These are phyloP conservation scores for Benitochromis conjunctus DNA, from an alignment of 2,113 vertebrate genomes.

Conservation along the genomic window DNA sequence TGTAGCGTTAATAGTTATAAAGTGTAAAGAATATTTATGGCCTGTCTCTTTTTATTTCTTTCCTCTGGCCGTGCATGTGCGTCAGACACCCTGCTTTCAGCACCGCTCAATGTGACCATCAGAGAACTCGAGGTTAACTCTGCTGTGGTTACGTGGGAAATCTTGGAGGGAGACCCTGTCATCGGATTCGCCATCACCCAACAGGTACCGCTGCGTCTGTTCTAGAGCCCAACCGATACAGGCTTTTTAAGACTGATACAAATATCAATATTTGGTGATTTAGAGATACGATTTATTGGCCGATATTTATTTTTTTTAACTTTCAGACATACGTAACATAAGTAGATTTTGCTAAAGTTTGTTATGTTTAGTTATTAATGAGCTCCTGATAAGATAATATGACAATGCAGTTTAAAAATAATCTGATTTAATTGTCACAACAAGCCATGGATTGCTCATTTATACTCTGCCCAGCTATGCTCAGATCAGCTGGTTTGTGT, in stretches of 20 bases:
- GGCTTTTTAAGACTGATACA: neutral
- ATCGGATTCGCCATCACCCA: constrained; percentile 96
- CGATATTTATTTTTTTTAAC: neutral
- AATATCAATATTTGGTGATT: neutral
- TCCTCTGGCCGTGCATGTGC: constrained; percentile 3
- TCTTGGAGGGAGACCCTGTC: constrained; percentile 91
- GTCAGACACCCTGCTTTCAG: constrained; percentile 87
- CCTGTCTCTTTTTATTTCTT: neutral
- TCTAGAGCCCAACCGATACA: neutral
- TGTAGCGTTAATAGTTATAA: neutral
- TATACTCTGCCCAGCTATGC: neutral
- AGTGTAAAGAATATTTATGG: constrained; percentile 11
- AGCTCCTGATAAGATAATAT: neutral
- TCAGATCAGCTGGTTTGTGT: neutral
- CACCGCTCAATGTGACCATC: constrained; percentile 95
- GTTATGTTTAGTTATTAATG: neutral
- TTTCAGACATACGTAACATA: neutral
- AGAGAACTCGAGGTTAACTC: constrained; percentile 91
- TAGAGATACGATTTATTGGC: neutral
- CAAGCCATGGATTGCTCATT: neutral
- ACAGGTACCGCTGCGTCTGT: constrained; percentile 76
- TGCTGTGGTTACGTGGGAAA: constrained; percentile 93
- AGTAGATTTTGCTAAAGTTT: neutral
- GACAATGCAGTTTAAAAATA: neutral
- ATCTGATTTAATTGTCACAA: neutral